These are phyloP conservation scores for Suillia variegata DNA, from an alignment of 2,888 invertebrate genomes.

Conservation along the genomic window DNA sequence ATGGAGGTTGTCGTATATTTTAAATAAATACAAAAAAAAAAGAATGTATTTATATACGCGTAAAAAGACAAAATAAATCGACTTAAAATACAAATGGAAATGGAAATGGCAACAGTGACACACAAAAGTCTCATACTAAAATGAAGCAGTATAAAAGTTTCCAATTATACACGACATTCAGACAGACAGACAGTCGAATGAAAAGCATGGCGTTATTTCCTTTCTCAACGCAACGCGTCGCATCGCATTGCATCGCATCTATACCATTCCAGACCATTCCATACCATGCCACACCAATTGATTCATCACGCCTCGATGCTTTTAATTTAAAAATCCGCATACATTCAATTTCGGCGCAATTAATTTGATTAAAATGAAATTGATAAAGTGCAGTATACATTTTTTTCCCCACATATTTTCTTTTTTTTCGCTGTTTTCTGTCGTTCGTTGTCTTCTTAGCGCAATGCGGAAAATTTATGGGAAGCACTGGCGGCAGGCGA, in stretches of 20 bases:
- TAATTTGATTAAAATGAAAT: slow-evolving; percentile 38
- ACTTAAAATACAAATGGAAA: background rate
- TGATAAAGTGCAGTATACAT: slow-evolving; percentile 25
- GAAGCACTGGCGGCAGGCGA: no score
- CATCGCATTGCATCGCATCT: no score
- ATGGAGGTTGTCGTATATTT: no score
- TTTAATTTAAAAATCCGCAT: slow-evolving; percentile 23
- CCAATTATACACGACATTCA: background rate
- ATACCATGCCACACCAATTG: background rate
- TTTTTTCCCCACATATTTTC: background rate
- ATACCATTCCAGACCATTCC: no score
- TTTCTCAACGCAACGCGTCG: no score
- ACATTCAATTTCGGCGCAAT: slow-evolving; percentile 35
- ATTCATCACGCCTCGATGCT: slow-evolving; percentile 10
- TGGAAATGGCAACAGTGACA: background rate
- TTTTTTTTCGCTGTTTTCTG: background rate
- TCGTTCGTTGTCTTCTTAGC: no score
- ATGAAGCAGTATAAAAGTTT: background rate
- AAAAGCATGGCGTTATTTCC: no score
- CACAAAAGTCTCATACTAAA: background rate
- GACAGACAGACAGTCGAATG: no score
- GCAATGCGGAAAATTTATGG: no score
- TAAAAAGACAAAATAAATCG: no score
- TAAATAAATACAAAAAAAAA: no score
- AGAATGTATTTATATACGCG: no score